Evolutionary conservation across 2,797 vertebrate species (phyloP).

Genomic region (Ambastaia sidthimunki): DNA sequence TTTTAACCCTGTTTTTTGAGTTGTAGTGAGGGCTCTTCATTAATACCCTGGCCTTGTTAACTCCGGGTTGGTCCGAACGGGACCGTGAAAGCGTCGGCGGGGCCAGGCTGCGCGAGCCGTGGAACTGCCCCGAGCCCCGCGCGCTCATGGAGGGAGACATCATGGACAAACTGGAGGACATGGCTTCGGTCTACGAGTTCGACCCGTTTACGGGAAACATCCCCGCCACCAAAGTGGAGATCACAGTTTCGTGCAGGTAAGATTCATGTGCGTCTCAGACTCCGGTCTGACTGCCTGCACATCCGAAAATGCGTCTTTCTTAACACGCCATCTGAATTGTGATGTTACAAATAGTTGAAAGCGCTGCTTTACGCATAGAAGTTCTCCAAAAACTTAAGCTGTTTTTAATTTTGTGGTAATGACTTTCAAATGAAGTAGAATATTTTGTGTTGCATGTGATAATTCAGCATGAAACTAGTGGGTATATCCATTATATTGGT

Average conservation of each 20-base stretch:
- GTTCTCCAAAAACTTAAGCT: conserved; percentile 5
- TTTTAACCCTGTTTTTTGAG: conserved; percentile 22
- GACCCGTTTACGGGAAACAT: conserved; percentile 89
- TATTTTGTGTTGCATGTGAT: neutral
- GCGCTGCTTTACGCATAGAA: neutral
- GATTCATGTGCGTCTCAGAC: neutral
- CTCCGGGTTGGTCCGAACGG: conserved; percentile 59
- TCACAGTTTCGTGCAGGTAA: conserved; percentile 96
- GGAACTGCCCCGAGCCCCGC: conserved; percentile 72
- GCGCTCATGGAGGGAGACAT: conserved; percentile 83
- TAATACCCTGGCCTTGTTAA: conserved; percentile 40
- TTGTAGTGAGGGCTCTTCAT: conserved; percentile 34
- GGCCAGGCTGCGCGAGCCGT: conserved; percentile 73
- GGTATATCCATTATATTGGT: neutral
- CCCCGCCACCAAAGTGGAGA: conserved; percentile 94
- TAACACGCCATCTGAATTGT: neutral
- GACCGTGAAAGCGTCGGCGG: conserved; percentile 66
- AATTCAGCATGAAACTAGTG: neutral
- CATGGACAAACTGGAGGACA: conserved; percentile 88
- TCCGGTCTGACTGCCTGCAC: neutral
- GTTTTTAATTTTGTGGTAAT: neutral
- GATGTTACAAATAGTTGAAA: no score
- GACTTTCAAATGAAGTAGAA: neutral
- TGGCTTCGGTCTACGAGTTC: conserved; percentile 89
- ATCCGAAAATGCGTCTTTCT: neutral